phyloP scores from a whole-genome alignment of 1,140 invertebrate species.

The Plectrocnemia conspersa region DNA sequence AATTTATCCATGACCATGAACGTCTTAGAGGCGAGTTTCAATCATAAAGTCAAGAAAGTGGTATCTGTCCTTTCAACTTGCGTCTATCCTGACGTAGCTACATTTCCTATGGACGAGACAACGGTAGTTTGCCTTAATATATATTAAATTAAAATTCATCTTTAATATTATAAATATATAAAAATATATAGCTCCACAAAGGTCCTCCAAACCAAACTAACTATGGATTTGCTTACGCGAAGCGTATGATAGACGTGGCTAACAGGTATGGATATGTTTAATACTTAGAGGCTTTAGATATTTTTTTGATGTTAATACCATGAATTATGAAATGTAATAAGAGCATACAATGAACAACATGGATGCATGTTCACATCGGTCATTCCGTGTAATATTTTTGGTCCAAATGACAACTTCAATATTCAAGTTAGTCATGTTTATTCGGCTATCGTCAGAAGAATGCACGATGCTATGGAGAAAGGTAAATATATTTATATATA shows the following conservation, averaged over 20 bases:
- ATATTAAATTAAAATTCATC: too few relatives aligned
- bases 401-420: constrained; percentile 92
- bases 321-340: constrained; percentile 30
- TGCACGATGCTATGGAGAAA: constrained; percentile 57
- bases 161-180: too few relatives aligned
- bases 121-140: too few relatives aligned
- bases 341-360: constrained; percentile 74
- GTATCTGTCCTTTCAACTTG: too few relatives aligned
- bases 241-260: constrained; percentile 90
- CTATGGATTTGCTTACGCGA: constrained; percentile 97
- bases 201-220: constrained; percentile 95
- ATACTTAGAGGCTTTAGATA: not conserved
- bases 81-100: too few relatives aligned
- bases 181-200: too few relatives aligned
- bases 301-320: not conserved
- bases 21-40: too few relatives aligned
- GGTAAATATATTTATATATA: constrained; percentile 39
- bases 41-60: too few relatives aligned
- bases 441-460: constrained; percentile 85
- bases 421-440: constrained; percentile 79
- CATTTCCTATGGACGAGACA: too few relatives aligned
- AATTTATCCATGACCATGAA: too few relatives aligned
- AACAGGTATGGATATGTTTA: constrained; percentile 58
- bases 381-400: constrained; percentile 97
- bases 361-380: constrained; percentile 85